phyloP scores from a whole-genome alignment of 1,140 invertebrate species.

The Cardiocondyla obscurior region DNA sequence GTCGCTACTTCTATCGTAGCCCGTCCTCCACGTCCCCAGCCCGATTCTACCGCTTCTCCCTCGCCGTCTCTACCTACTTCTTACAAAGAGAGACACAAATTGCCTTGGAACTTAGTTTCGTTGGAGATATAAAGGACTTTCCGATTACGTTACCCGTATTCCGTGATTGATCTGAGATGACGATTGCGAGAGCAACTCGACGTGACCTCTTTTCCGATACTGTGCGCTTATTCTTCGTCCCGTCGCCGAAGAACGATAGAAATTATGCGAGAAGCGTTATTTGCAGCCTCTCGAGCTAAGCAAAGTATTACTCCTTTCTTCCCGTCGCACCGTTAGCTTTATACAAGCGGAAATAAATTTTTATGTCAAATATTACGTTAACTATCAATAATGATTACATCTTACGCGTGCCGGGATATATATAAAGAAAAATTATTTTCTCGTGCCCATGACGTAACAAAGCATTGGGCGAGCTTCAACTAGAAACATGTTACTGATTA shows the following conservation, averaged over 20 bases:
- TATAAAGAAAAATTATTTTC: background rate
- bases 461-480: background rate
- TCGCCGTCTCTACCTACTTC: conserved; percentile 73
- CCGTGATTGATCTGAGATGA: conserved; percentile 81
- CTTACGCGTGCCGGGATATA: background rate
- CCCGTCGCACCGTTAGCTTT: background rate
- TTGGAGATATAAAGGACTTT: conserved; percentile 82
- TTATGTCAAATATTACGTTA: background rate
- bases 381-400: background rate
- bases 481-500: conserved; percentile 6
- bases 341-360: background rate
- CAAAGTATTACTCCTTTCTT: background rate
- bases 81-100: conserved; percentile 84
- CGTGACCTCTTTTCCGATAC: conserved; percentile 67
- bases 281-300: background rate
- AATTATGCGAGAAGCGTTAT: conserved; percentile 30
- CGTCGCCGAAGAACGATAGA: background rate
- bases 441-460: background rate
- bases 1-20: conserved; percentile 68
- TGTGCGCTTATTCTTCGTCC: conserved; percentile 16
- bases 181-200: conserved; percentile 74
- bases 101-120: conserved; percentile 83
- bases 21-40: background rate
- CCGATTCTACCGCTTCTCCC: conserved; percentile 44
- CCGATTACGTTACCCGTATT: conserved; percentile 81